Percentiles rank a stretch among this genome's conserved stretches.
phyloP scores from a whole-genome alignment of 2,797 vertebrate genomes.

The Borostomias antarcticus region DNA sequence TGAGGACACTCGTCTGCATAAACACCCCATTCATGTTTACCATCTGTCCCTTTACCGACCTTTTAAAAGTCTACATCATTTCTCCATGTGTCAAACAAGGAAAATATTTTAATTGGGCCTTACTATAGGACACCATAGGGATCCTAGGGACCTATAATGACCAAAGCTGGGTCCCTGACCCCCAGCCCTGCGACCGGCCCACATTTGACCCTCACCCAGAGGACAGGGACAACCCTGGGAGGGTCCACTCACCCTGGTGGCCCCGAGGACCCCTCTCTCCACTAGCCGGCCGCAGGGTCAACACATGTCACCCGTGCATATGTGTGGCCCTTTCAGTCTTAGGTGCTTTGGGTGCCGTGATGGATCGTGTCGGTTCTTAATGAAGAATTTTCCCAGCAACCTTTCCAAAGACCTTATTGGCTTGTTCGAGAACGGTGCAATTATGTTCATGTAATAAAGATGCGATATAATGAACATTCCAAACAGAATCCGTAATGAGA shows the following conservation, averaged over 20 bases:
- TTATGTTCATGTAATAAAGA: background rate
- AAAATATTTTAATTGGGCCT: conserved; percentile 63
- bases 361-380: conserved; percentile 69
- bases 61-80: conserved; percentile 46
- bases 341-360: conserved; percentile 54
- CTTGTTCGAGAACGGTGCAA: conserved; percentile 10
- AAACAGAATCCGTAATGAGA: conserved; percentile 1
- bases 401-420: conserved; percentile 53
- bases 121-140: conserved; percentile 60
- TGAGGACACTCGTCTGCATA: conserved; percentile 45
- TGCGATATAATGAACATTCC: conserved; percentile 33
- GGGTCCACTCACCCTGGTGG: conserved; percentile 56
- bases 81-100: conserved; percentile 53
- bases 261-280: conserved; percentile 41
- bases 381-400: conserved; percentile 53
- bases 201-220: conserved; percentile 44
- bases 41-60: conserved; percentile 58
- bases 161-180: conserved; percentile 47
- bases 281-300: conserved; percentile 45
- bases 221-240: background rate
- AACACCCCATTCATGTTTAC: conserved; percentile 60
- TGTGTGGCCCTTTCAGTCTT: conserved; percentile 43
- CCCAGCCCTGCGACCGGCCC: conserved; percentile 29
- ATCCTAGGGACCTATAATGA: conserved; percentile 50
- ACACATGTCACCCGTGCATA: conserved; percentile 37